These are phyloP conservation scores for Mactra quadrangularis DNA, from an alignment of 1,140 invertebrate species.

Conservation along the genomic window DNA sequence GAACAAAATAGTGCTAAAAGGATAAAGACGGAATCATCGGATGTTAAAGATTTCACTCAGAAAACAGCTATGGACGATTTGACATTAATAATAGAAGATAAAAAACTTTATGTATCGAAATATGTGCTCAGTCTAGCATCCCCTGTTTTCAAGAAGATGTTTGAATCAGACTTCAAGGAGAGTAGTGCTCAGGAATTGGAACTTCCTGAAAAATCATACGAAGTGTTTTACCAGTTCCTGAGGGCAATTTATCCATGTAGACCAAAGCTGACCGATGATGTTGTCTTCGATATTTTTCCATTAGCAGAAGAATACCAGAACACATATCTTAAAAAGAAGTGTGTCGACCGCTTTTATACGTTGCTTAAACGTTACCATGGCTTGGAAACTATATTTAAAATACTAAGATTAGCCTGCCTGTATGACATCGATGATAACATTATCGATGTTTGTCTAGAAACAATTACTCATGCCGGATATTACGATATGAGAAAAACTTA, in stretches of 20 bases:
- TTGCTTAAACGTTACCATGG: too few species aligned
- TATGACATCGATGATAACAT: too few species aligned
- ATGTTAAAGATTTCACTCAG: neutral
- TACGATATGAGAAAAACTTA: too few species aligned
- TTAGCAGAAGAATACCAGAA: slow-evolving; percentile 7
- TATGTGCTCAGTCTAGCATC: neutral
- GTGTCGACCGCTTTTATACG: too few species aligned
- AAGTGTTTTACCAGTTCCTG: neutral
- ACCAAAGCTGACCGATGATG: neutral
- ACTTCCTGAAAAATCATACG: neutral
- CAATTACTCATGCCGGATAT: too few species aligned
- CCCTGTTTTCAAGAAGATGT: slow-evolving; percentile 23
- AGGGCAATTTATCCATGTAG: slow-evolving; percentile 8
- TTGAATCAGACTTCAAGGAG: slow-evolving; percentile 3
- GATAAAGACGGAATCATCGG: too few species aligned
- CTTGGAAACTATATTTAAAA: too few species aligned
- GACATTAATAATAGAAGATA: slow-evolving; percentile 11
- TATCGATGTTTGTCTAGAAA: too few species aligned
- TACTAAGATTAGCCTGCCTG: too few species aligned
- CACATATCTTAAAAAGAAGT: neutral
- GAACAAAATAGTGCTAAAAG: too few species aligned
- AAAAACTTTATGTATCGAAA: slow-evolving; percentile 9
- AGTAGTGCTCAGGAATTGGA: neutral
- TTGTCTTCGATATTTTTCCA: neutral
- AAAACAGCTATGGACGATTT: slow-evolving; percentile 3